phyloP scores from a whole-genome alignment of 2,797 vertebrate genomes.

The Rhinatrema bivittatum region DNA sequence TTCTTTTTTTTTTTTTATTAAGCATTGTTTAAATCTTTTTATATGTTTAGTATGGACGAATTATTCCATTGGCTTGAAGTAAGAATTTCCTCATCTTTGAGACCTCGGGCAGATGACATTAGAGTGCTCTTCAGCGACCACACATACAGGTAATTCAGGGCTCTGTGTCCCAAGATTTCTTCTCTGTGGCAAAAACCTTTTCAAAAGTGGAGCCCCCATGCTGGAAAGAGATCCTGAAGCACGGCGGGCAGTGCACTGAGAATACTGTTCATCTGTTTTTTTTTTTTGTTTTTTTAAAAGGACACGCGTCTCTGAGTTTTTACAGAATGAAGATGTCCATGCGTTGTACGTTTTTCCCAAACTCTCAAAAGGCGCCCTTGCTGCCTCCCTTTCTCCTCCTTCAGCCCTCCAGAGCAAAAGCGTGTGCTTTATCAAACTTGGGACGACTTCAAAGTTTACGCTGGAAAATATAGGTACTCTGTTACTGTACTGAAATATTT shows the following conservation, averaged over 20 bases:
- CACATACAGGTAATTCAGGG: slow-evolving; percentile 2
- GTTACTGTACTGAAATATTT: not conserved
- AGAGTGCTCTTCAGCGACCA: slow-evolving; percentile 5
- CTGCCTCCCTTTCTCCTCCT: slow-evolving; percentile 2
- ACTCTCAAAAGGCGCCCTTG: not conserved
- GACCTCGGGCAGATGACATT: slow-evolving; percentile 11
- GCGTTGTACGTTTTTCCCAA: slow-evolving; percentile 10
- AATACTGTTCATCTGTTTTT: not conserved
- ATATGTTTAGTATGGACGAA: slow-evolving; percentile 10
- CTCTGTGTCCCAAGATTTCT: too few relatives aligned
- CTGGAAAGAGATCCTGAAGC: too few relatives aligned
- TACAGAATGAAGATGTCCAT: slow-evolving; percentile 18
- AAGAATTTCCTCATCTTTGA: slow-evolving; percentile 6
- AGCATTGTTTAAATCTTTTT: too few relatives aligned
- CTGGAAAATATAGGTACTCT: slow-evolving; percentile 13
- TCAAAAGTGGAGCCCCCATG: too few relatives aligned
- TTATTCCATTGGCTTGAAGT: slow-evolving; percentile 7
- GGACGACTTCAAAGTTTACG: slow-evolving; percentile 5
- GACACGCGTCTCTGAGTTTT: slow-evolving; percentile 6
- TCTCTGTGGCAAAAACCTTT: too few relatives aligned
- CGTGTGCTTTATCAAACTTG: slow-evolving; percentile 8
- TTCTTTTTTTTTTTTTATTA: too few relatives aligned
- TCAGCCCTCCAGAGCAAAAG: slow-evolving; percentile 6
- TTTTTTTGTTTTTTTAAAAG: not conserved
- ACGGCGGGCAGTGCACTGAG: too few relatives aligned